These are phyloP conservation scores for Sipha flava DNA, from an alignment of 1,140 invertebrate genomes.

Conservation along the genomic window DNA sequence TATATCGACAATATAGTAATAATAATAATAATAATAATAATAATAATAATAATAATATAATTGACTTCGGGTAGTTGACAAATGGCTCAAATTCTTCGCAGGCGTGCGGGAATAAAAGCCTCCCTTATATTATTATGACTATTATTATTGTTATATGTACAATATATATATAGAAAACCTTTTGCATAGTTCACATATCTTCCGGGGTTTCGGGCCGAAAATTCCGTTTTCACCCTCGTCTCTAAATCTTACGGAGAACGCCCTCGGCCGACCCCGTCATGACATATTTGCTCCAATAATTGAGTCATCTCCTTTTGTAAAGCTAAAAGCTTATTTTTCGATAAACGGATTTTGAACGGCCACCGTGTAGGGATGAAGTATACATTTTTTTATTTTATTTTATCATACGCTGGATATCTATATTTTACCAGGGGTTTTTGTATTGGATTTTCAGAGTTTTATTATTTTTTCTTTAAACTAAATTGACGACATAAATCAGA, in stretches of 20 bases:
- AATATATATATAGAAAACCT: not conserved
- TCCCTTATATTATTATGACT: not conserved
- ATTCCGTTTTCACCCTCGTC: slow-evolving; percentile 8
- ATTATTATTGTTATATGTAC: not conserved
- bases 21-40: too few species aligned
- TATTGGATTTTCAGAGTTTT: slow-evolving; percentile 21
- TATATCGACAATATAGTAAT: not conserved
- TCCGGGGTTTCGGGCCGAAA: not conserved
- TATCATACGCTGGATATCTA: not conserved
- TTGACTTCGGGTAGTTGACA: slow-evolving; percentile 20
- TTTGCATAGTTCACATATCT: slow-evolving; percentile 32
- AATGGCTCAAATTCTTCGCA: slow-evolving; percentile 11
- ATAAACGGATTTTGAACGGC: slow-evolving; percentile 30
- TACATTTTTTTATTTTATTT: not conserved
- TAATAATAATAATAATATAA: too few species aligned
- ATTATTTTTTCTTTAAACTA: not conserved
- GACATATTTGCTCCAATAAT: slow-evolving; percentile 29
- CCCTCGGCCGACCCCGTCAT: slow-evolving; percentile 3
- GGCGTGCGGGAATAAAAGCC: not conserved
- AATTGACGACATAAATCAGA: slow-evolving; percentile 21
- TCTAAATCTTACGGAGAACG: slow-evolving; percentile 17
- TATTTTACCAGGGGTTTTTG: not conserved
- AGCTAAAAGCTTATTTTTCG: slow-evolving; percentile 31
- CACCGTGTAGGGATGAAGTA: slow-evolving; percentile 9
- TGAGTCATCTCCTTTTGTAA: slow-evolving; percentile 31